These are phyloP conservation scores for Elmis aenea DNA, from an alignment of 2,888 invertebrate species.

Conservation along the genomic window DNA sequence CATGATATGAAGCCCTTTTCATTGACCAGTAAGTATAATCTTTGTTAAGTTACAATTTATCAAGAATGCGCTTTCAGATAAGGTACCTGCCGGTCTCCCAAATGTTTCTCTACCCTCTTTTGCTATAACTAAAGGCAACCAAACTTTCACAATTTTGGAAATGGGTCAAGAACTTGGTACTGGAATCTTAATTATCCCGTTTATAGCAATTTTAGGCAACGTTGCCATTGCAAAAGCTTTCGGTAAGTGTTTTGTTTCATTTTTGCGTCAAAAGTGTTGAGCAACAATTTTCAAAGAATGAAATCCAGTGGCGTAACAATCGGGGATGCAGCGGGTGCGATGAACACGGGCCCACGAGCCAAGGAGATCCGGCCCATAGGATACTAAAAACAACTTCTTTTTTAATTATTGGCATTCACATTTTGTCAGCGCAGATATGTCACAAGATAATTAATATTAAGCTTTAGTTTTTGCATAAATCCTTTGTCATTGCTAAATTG, in stretches of 20 bases:
- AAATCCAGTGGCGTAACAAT: no score
- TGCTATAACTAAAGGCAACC: constrained; percentile 48
- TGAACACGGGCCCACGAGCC: no score
- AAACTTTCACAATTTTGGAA: constrained; percentile 49
- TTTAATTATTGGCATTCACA: no score
- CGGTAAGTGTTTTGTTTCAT: constrained; percentile 56
- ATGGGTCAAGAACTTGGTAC: constrained; percentile 61
- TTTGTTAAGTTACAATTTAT: constrained; percentile 5
- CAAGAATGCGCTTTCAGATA: constrained; percentile 42
- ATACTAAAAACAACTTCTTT: no score
- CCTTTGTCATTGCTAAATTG: no score
- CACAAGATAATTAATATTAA: background rate
- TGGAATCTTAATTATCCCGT: constrained; percentile 65
- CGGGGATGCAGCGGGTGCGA: no score
- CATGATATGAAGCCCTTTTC: constrained; percentile 51
- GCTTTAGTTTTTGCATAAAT: constrained; percentile 1
- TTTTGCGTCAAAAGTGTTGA: constrained; percentile 5
- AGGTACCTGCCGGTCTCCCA: constrained; percentile 60
- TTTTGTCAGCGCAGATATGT: background rate
- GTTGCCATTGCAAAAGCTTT: constrained; percentile 84
- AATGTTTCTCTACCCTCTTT: constrained; percentile 52
- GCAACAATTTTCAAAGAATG: no score
- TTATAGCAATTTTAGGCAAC: constrained; percentile 71
- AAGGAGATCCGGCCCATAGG: no score
- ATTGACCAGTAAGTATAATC: constrained; percentile 52